Evolutionary conservation across 2,888 invertebrate genomes (phyloP), one percentile per base, ranked within the genome.

Genomic region (Heterodera filipjevi): DNA sequence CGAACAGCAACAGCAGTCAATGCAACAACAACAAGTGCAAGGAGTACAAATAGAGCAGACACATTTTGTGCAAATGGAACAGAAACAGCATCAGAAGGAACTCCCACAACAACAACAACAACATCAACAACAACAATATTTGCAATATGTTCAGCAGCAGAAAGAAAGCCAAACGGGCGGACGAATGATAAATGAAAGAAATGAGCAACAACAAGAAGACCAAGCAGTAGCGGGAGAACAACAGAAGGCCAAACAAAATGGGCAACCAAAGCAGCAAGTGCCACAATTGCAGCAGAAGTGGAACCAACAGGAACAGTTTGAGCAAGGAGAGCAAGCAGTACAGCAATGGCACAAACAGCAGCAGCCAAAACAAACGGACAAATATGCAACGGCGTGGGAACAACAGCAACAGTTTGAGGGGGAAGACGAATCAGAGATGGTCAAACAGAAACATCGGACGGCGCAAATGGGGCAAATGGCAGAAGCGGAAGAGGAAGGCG

Each of bases 241-340:
- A 35, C 46, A 46, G 10, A 3, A 68, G 16, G 76, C 76, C 14
- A 53, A 66, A n/a, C 35, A 49, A 2, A 81, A 84, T 77, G 74
- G 79, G 22, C 79, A 77, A 39, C n/a, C 70, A 14, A 30, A 30
- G 33, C 35, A 77, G 39, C 39, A 77, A 78, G 44, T n/a, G n/a
- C n/a, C 30, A n/a, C n/a, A n/a, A n/a, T n/a, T n/a, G 35, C 49
- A 64, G 33, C 70, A 78, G 44, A 39, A 44, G 68, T 79, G 30
- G 3, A 81, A 84, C 77, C 79, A 72, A 22, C 78, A 82, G 59
- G 71, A 72, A 68, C 76, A 81, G 8, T 79, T 76, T 68, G 59
- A 76, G 33, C 77, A 77, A 75, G 68, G 77, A 33, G 74, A 81
- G 30, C 79, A 78, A 39, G 35, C 70, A n/a, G 66, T 49, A 59